Conservation (phyloP, 2,888 invertebrate genomes). For the Cosmorhoe ocellata region DNA sequence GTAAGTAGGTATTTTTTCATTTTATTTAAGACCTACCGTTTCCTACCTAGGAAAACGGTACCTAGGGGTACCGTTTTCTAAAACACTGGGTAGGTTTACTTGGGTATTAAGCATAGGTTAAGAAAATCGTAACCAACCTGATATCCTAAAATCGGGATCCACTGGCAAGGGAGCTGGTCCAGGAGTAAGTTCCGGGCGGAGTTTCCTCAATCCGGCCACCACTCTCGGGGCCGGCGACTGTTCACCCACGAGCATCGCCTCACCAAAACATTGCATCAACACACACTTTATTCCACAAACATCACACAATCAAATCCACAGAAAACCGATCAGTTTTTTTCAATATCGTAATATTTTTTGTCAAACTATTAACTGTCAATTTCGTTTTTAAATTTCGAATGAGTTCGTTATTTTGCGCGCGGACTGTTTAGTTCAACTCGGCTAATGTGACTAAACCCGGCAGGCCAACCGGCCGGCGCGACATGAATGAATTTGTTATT, state of each 20-base stretch:
- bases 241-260: conserved; percentile 77
- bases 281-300: conserved; percentile 56
- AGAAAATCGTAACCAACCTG: conserved; percentile 59
- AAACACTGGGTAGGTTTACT: too few species aligned
- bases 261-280: conserved; percentile 65
- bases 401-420: conserved; percentile 69
- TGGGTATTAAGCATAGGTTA: too few species aligned
- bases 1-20: too few species aligned
- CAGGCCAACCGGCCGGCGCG: conserved; percentile 58
- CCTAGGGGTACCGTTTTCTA: too few species aligned
- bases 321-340: conserved; percentile 41
- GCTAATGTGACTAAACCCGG: conserved; percentile 33
- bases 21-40: too few species aligned
- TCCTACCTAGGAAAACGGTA: too few species aligned
- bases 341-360: conserved; percentile 33
- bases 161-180: conserved; percentile 70
- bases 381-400: conserved; percentile 69
- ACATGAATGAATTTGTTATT: conserved; percentile 61
- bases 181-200: conserved; percentile 74
- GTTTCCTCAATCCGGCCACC: conserved; percentile 78
- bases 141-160: conserved; percentile 74
- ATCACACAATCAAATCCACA: conserved; percentile 35
- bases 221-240: conserved; percentile 78
- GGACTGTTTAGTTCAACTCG: conserved; percentile 39
- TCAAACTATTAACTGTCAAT: conserved; percentile 53